A percentile compares a stretch with the other conserved stretches of the same genome.
Evolutionary conservation across 2,797 vertebrate genomes (phyloP).

Genomic region (Pangasius macronema): DNA sequence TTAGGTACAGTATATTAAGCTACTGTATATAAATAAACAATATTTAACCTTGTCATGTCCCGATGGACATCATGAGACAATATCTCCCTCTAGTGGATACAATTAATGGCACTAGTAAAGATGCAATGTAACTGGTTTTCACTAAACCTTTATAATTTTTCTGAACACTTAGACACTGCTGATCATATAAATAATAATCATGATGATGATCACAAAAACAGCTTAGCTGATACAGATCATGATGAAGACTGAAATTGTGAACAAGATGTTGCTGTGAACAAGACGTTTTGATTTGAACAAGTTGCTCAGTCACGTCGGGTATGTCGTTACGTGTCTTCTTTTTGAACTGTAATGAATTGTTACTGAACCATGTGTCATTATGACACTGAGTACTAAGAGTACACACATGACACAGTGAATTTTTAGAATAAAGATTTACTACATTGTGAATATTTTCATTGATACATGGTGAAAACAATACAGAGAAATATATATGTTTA

Average conservation of each 20-base stretch:
- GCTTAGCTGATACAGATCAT: not conserved
- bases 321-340: not conserved
- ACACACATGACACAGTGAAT: not conserved
- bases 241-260: not conserved
- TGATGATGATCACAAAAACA: not conserved
- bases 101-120: not conserved
- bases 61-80: not conserved
- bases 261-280: not conserved
- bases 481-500: not conserved
- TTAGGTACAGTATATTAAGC: not conserved
- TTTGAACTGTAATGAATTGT: not conserved
- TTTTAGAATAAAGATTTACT: not conserved
- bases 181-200: not conserved
- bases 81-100: slow-evolving; percentile 35
- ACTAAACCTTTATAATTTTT: not conserved
- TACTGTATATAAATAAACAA: not conserved
- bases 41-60: not conserved
- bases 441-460: not conserved
- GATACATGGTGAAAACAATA: not conserved
- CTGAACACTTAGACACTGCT: not conserved
- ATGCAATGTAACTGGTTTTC: not conserved
- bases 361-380: not conserved
- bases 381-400: not conserved
- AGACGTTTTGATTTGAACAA: not conserved
- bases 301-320: not conserved